A percentile compares a stretch with the other conserved stretches of the same genome.
Evolutionary conservation across 2,888 invertebrate genomes (phyloP).

Genomic region (Andricus curvator): DNA sequence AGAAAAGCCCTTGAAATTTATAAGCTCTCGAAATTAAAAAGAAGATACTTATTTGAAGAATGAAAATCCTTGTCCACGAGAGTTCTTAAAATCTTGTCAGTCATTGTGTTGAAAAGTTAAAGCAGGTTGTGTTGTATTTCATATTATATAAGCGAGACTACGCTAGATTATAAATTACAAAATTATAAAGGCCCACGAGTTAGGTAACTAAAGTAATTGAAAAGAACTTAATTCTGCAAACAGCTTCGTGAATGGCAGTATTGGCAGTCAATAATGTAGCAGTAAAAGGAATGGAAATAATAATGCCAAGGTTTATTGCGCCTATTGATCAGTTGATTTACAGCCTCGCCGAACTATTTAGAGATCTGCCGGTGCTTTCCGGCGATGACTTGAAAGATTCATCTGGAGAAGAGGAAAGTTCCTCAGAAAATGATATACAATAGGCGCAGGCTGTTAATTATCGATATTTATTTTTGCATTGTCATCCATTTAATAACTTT

Average conservation of each 20-base stretch:
- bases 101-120: not conserved
- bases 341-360: constrained; percentile 24
- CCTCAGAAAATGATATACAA: not conserved
- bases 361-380: not conserved
- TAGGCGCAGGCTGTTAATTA: not conserved
- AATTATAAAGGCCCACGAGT: not conserved
- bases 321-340: constrained; percentile 36
- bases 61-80: not conserved
- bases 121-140: not conserved
- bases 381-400: constrained; percentile 18
- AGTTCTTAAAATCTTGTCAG: not conserved
- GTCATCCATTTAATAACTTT: not conserved
- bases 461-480: not conserved
- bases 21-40: not conserved
- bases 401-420: constrained; percentile 11
- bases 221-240: constrained; percentile 23
- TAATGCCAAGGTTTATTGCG: constrained; percentile 40
- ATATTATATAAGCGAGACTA: not conserved
- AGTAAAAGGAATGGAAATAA: constrained; percentile 25
- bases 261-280: not conserved
- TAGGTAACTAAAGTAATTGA: constrained; percentile 32
- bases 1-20: not conserved
- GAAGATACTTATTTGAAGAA: no score
- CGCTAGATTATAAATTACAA: not conserved
- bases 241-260: not conserved